Percentiles rank a stretch among this genome's conserved stretches.
Conservation (phyloP, 2,797 vertebrate genomes). For the Mormyrus hasselquistii region DNA sequence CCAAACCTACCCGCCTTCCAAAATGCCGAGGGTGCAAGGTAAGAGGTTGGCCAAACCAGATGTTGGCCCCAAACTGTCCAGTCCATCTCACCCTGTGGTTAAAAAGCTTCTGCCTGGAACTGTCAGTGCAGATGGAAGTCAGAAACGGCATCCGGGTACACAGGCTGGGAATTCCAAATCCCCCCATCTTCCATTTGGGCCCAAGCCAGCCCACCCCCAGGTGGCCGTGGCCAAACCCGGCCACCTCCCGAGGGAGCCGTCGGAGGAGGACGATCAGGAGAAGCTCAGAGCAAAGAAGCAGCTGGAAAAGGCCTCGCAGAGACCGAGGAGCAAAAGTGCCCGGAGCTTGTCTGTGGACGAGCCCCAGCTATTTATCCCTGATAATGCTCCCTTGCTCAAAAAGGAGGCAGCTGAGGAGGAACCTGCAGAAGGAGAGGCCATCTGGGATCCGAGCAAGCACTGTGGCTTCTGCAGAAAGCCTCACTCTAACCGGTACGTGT, state of each 20-base stretch:
- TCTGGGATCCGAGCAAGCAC: slow-evolving; percentile 88
- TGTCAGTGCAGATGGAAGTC: slow-evolving; percentile 48
- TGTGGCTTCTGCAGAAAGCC: slow-evolving; percentile 93
- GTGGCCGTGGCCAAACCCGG: slow-evolving; percentile 43
- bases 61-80: slow-evolving; percentile 44
- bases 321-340: slow-evolving; percentile 74
- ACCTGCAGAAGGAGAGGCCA: slow-evolving; percentile 62
- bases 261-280: slow-evolving; percentile 70
- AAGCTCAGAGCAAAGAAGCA: slow-evolving; percentile 75
- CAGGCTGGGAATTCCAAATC: slow-evolving; percentile 48
- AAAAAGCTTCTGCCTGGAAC: slow-evolving; percentile 57
- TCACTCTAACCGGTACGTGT: slow-evolving; percentile 86
- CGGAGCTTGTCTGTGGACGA: slow-evolving; percentile 87
- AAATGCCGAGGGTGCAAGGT: slow-evolving; percentile 71
- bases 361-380: slow-evolving; percentile 89
- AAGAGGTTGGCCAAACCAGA: slow-evolving; percentile 48
- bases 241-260: slow-evolving; percentile 61
- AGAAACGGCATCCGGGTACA: slow-evolving; percentile 45
- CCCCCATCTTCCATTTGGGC: slow-evolving; percentile 40
- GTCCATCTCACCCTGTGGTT: slow-evolving; percentile 36
- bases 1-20: slow-evolving; percentile 58
- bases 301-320: slow-evolving; percentile 73
- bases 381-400: slow-evolving; percentile 86
- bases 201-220: slow-evolving; percentile 63
- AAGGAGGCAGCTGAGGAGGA: slow-evolving; percentile 69